Evolutionary conservation across 2,888 invertebrate species (phyloP).

Genomic region (Chesias legatella): DNA sequence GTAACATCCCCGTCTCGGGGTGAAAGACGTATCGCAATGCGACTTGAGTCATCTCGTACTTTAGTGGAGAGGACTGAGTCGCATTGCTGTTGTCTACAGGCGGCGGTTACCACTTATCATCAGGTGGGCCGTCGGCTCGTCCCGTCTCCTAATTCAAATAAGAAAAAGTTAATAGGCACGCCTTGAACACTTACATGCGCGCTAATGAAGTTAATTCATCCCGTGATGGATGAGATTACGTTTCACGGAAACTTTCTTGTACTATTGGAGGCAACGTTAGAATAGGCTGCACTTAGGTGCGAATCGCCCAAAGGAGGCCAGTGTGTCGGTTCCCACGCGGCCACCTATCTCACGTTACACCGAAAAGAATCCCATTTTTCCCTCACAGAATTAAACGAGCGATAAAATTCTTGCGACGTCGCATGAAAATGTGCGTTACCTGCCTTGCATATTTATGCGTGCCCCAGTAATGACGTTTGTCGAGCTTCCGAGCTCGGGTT

Average conservation of each 20-base stretch:
- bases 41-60: no score
- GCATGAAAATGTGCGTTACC: slow-evolving; percentile 80
- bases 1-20: no score
- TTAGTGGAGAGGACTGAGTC: no score
- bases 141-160: no score
- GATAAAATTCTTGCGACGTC: slow-evolving; percentile 80
- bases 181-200: no score
- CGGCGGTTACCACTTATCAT: no score
- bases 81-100: no score
- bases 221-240: slow-evolving; percentile 69
- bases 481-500: slow-evolving; percentile 60
- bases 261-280: slow-evolving; percentile 67
- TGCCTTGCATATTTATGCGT: slow-evolving; percentile 80
- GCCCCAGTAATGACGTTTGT: slow-evolving; percentile 77
- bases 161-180: no score
- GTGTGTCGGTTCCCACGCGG: slow-evolving; percentile 71
- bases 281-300: slow-evolving; percentile 72
- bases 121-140: no score
- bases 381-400: slow-evolving; percentile 77
- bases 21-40: no score
- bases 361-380: slow-evolving; percentile 72
- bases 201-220: no score
- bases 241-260: slow-evolving; percentile 41
- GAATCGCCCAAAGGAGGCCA: slow-evolving; percentile 51
- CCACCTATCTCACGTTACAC: slow-evolving; percentile 69